A percentile compares a stretch with the other conserved stretches of the same genome.
Conservation (phyloP, 1,140 invertebrate genomes). For the Drosophila kepulauana region DNA sequence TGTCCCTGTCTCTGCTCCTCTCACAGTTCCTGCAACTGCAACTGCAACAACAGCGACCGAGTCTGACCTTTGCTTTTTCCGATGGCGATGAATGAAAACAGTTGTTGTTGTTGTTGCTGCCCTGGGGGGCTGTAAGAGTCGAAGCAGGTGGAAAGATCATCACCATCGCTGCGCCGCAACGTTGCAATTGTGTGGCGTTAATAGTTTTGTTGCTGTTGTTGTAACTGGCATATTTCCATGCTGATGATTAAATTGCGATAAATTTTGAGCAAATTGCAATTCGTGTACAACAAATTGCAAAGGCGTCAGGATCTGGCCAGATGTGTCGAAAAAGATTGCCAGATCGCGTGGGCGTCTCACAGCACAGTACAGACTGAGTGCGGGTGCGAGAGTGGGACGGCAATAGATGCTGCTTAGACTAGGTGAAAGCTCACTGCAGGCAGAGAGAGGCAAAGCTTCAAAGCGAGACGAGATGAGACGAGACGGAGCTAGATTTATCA, state of each 20-base stretch:
- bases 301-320: constrained; percentile 58
- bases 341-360: constrained; percentile 59
- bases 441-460: background rate
- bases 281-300: constrained; percentile 80
- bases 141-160: constrained; percentile 73
- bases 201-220: constrained; percentile 60
- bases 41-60: constrained; percentile 1
- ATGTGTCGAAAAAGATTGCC: constrained; percentile 34
- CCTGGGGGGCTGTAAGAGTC: constrained; percentile 29
- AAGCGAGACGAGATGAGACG: constrained; percentile 27
- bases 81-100: constrained; percentile 69
- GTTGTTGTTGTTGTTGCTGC: constrained; percentile 7
- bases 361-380: background rate
- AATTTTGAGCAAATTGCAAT: constrained; percentile 81
- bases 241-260: constrained; percentile 81
- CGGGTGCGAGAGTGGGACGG: background rate
- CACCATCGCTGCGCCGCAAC: constrained; percentile 18
- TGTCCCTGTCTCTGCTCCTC: constrained; percentile 9
- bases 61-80: constrained; percentile 57
- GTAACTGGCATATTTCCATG: constrained; percentile 71
- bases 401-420: background rate
- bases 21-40: constrained; percentile 25
- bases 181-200: constrained; percentile 75
- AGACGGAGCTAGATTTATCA: constrained; percentile 57
- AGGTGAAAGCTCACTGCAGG: constrained; percentile 60